These are phyloP conservation scores for Leptinotarsa lineolata DNA, from an alignment of 1,140 invertebrate species.

Conservation along the genomic window DNA sequence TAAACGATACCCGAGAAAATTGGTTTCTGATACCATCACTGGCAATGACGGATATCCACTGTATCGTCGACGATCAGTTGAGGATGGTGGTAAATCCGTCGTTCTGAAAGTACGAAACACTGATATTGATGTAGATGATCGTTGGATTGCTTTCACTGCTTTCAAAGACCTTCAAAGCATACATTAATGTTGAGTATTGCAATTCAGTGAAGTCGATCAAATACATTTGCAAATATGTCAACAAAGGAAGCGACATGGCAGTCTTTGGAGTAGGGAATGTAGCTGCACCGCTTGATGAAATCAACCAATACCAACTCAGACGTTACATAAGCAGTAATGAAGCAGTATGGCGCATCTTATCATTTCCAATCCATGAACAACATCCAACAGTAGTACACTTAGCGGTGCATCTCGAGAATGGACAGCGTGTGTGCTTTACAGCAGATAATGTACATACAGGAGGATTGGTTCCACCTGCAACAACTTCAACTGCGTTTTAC, in stretches of 20 bases:
- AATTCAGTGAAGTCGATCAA: too few species aligned
- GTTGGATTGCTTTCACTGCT: slow-evolving; percentile 52
- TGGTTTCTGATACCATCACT: slow-evolving; percentile 52
- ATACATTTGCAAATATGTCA: slow-evolving; percentile 47
- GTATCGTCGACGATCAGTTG: slow-evolving; percentile 55
- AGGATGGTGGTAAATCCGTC: too few species aligned
- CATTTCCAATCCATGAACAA: slow-evolving; percentile 56
- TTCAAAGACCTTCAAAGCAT: too few species aligned
- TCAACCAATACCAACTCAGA: slow-evolving; percentile 55
- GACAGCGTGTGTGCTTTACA: slow-evolving; percentile 44
- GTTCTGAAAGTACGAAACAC: too few species aligned
- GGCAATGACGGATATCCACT: slow-evolving; percentile 53
- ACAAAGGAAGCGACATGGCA: slow-evolving; percentile 47
- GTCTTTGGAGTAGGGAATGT: too few species aligned
- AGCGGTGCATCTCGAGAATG: slow-evolving; percentile 58
- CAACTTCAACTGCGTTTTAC: slow-evolving; percentile 55
- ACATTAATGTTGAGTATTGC: too few species aligned
- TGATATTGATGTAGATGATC: slow-evolving; percentile 35
- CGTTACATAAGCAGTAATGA: slow-evolving; percentile 58
- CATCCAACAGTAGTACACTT: too few species aligned
- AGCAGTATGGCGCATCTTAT: slow-evolving; percentile 53
- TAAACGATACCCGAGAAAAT: slow-evolving; percentile 54
- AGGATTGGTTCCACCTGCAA: too few species aligned
- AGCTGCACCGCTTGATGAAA: too few species aligned
- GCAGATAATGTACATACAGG: too few species aligned